phyloP scores from a whole-genome alignment of 2,797 vertebrate species.

The Hephaestus fuliginosus region DNA sequence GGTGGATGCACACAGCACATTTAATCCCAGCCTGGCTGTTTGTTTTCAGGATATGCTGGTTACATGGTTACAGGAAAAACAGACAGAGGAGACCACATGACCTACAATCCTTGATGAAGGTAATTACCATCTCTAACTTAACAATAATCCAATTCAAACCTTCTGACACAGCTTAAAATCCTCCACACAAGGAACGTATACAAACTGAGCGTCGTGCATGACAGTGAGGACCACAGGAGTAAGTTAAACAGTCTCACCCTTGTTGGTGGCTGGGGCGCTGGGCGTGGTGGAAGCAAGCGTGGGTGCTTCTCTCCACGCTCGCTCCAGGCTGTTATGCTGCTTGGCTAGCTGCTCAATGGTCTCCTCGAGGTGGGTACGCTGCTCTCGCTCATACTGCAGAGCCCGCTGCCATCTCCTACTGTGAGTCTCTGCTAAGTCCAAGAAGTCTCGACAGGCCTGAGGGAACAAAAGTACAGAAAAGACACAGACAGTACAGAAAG shows the following conservation, averaged over 20 bases:
- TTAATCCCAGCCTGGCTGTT: neutral
- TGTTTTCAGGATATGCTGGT: neutral
- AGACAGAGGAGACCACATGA: slow-evolving; percentile 16
- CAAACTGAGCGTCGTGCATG: slow-evolving; percentile 38
- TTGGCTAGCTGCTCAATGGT: slow-evolving; percentile 98
- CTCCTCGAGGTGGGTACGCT: slow-evolving; percentile 94
- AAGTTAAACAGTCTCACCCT: slow-evolving; percentile 84
- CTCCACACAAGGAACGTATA: slow-evolving; percentile 20
- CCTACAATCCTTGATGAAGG: neutral
- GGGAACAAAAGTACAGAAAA: slow-evolving; percentile 22
- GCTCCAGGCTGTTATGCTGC: slow-evolving; percentile 98
- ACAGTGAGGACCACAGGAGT: slow-evolving; percentile 6
- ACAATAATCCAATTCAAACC: slow-evolving; percentile 39
- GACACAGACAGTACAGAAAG: neutral
- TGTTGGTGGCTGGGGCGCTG: slow-evolving; percentile 80
- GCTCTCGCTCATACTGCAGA: slow-evolving; percentile 97
- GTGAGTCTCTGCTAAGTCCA: slow-evolving; percentile 95
- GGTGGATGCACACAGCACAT: neutral
- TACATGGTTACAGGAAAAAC: neutral
- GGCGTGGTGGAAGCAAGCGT: slow-evolving; percentile 82
- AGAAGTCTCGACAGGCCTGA: slow-evolving; percentile 97
- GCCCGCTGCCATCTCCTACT: slow-evolving; percentile 97
- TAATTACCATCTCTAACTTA: slow-evolving; percentile 33
- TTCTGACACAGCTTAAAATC: slow-evolving; percentile 38
- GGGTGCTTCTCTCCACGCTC: slow-evolving; percentile 93